Evolutionary conservation across 2,797 vertebrate genomes (phyloP), one percentile per base, ranked within the genome.

Genomic region (Australoheros facetus): DNA sequence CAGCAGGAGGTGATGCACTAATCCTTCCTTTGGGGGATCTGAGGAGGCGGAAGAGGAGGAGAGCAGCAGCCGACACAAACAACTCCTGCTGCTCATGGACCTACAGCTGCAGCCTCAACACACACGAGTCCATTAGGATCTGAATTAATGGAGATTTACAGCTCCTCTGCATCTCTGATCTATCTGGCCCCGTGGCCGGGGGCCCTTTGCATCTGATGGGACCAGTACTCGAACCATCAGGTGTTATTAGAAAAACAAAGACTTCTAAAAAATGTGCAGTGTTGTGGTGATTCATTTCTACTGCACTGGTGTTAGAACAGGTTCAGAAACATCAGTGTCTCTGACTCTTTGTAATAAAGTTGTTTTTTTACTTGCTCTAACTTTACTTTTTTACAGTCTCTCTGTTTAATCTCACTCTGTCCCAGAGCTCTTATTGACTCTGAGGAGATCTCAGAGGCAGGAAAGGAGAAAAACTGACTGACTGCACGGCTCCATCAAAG

Each of bases 11-110:
- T 5, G 57, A 32, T 17, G 39, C 42, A 23, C 28, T 77, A 13
- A 79, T 77, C 71, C 70, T 45, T 76, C 78, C 78, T 77, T 54
- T 76, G 73, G 78, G 82, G 85, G 28, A 71, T 7, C 4, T 4
- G 4, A 10, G 30, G 70, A 64, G 62, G 76, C 78, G 11, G 56
- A 81, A 12, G 32, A 58, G 51, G 8, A 64, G 14, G 51, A 56
- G 58, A 45, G 30, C 70, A 42, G 56, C 69, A 62, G 66, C 75
- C 32, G 72, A 73, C 78, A 73, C 71, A 83, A 85, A 85, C 83
- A 80, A 37, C 72, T 42, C 66, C 78, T 21, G 73, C 84, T 79
- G 81, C 58, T 37, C 23, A 37, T 8, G 56, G 28, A 58, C 34
- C 34, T 39, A 21, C 34, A 56, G 30, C 69, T 77, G 73, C 53